Percentiles rank a stretch among this genome's conserved stretches.
Evolutionary conservation across 2,797 vertebrate species (phyloP).

Genomic region (Sardinella longiceps): DNA sequence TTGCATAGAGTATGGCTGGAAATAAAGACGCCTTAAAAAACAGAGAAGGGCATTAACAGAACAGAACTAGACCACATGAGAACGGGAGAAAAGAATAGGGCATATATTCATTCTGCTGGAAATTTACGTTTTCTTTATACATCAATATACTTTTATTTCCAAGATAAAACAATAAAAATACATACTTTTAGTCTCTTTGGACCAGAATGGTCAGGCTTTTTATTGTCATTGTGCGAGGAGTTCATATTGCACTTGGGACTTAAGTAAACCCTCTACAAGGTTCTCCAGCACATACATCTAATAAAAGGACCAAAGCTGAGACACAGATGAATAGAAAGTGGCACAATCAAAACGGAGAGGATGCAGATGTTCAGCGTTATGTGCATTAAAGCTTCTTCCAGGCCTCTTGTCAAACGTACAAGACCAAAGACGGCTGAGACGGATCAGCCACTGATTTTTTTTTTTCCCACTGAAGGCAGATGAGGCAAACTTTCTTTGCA

Average conservation of each 20-base stretch:
- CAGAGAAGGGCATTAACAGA: slow-evolving; percentile 13
- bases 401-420: background rate
- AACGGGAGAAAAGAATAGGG: background rate
- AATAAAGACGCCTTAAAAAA: slow-evolving; percentile 51
- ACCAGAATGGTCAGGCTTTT: slow-evolving; percentile 20
- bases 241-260: slow-evolving; percentile 60
- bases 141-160: background rate
- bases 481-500: background rate
- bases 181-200: slow-evolving; percentile 20
- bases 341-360: background rate
- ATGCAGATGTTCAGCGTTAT: background rate
- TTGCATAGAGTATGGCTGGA: slow-evolving; percentile 60
- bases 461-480: background rate
- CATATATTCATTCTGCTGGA: background rate
- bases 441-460: background rate
- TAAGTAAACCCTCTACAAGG: slow-evolving; percentile 23
- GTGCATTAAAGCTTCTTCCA: background rate
- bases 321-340: background rate
- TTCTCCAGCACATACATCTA: slow-evolving; percentile 18
- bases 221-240: slow-evolving; percentile 7
- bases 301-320: background rate
- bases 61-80: background rate
- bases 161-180: background rate
- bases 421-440: background rate
- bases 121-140: slow-evolving; percentile 5